Evolutionary conservation across 2,113 vertebrate genomes (phyloP), one percentile per base, ranked within the genome.

Genomic region (Lates calcarifer): DNA sequence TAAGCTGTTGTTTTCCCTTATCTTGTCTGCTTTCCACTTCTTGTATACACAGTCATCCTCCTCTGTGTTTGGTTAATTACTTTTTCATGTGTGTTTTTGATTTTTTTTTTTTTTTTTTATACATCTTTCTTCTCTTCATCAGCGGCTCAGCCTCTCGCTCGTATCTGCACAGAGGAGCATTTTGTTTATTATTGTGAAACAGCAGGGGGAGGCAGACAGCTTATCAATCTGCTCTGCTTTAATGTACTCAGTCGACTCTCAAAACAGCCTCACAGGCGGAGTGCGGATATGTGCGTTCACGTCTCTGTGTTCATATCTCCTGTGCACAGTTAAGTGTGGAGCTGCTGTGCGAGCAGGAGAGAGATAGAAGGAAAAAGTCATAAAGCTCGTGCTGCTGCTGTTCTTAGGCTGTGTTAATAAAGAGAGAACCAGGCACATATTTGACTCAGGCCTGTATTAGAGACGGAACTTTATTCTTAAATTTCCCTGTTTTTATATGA

Each of bases 121-220:
- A 47, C 1, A 2, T 20, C 41, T 29, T 0, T 18, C 3, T 33
- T 33, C 64, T 22, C 22, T 29, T 26, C 7, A 11, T 74, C 75
- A 57, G 35, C 2, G 3, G 0, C 47, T 33, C 37, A 62, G 20
- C 18, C 55, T 66, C 47, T 68, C 4, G 12, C 31, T 56, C 11
- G 39, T 69, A 41, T 62, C 39, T 70, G 37, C 1, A 0, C 24
- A 18, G 11, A 74, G 24, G 29, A 57, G 24, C 69, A 39, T 67
- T 74, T 18, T 66, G 15, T 71, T 65, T 56, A 58, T 77, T 79
- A 76, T 18, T n/a, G 28, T 62, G 51, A 57, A 84, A 79, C 12
- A 4, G 55, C 20, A 26, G 17, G 14, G n/a, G 43, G 58, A 66
- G 31, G 51, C 51, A 20, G 55, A 33, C 53, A 18, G 62, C 17